Evolutionary conservation across 2,113 vertebrate species (phyloP).

Genomic region (Bettongia penicillata): DNA sequence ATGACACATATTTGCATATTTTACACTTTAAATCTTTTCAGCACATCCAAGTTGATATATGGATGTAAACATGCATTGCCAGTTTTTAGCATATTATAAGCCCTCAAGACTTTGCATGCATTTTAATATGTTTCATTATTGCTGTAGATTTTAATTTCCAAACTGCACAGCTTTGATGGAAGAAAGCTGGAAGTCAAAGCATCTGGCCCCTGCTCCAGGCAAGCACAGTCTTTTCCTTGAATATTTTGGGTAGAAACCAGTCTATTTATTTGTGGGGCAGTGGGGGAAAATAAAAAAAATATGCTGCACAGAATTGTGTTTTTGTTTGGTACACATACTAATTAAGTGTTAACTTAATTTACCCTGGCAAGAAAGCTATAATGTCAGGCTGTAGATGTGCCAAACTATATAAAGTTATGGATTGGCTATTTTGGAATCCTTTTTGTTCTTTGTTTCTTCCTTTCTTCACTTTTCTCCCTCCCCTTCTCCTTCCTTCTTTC

Average conservation of each 20-base stretch:
- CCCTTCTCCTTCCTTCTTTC: not conserved
- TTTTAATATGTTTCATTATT: slow-evolving; percentile 93
- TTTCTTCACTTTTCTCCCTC: not conserved
- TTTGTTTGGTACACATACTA: slow-evolving; percentile 67
- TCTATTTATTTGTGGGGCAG: slow-evolving; percentile 77
- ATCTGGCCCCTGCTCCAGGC: slow-evolving; percentile 88
- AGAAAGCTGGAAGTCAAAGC: slow-evolving; percentile 87
- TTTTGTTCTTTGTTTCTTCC: not conserved
- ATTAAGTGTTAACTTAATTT: slow-evolving; percentile 77
- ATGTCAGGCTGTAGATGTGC: not conserved
- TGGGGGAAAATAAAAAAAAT: slow-evolving; percentile 40
- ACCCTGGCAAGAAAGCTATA: slow-evolving; percentile 39
- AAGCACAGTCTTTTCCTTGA: slow-evolving; percentile 81
- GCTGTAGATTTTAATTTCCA: slow-evolving; percentile 90
- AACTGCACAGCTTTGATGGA: slow-evolving; percentile 87
- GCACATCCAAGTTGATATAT: slow-evolving; percentile 92
- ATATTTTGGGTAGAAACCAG: slow-evolving; percentile 81
- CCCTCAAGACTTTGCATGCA: slow-evolving; percentile 91
- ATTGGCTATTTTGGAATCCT: not conserved
- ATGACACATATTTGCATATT: slow-evolving; percentile 93
- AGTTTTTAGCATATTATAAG: slow-evolving; percentile 93
- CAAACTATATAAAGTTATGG: not conserved
- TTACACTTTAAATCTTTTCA: slow-evolving; percentile 93
- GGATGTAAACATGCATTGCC: slow-evolving; percentile 92
- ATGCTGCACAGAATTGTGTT: slow-evolving; percentile 58